Evolutionary conservation across 2,797 vertebrate genomes (phyloP).

Genomic region (Monodelphis domestica): DNA sequence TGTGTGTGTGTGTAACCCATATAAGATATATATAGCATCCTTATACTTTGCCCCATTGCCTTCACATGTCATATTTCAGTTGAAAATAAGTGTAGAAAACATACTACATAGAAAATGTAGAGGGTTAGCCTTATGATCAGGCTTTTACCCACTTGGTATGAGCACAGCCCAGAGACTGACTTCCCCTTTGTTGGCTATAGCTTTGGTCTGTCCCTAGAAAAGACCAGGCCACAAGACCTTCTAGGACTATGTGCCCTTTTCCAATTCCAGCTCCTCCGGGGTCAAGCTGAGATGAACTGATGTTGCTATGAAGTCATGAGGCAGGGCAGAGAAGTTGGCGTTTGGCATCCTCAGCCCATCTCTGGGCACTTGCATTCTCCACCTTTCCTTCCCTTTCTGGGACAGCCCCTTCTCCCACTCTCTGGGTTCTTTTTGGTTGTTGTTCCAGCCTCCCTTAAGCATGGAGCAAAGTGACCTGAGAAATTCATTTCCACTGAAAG

Average conservation of each 20-base stretch:
- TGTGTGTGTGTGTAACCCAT: background rate
- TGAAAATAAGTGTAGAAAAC: background rate
- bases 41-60: background rate
- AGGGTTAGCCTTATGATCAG: background rate
- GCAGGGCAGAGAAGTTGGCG: background rate
- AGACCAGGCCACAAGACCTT: background rate
- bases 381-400: background rate
- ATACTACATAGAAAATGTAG: too few species aligned
- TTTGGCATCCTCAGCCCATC: accelerated
- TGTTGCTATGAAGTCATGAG: background rate
- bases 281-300: background rate
- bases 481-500: background rate
- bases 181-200: background rate
- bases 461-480: background rate
- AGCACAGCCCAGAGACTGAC: background rate
- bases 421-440: background rate
- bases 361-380: accelerated
- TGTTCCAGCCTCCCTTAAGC: background rate
- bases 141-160: background rate
- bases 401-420: background rate
- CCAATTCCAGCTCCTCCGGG: background rate
- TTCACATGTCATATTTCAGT: background rate
- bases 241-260: background rate
- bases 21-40: background rate
- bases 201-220: background rate